Percentiles rank a stretch among this genome's conserved stretches.
phyloP scores from a whole-genome alignment of 2,888 invertebrate species.

The Patella pellucida region DNA sequence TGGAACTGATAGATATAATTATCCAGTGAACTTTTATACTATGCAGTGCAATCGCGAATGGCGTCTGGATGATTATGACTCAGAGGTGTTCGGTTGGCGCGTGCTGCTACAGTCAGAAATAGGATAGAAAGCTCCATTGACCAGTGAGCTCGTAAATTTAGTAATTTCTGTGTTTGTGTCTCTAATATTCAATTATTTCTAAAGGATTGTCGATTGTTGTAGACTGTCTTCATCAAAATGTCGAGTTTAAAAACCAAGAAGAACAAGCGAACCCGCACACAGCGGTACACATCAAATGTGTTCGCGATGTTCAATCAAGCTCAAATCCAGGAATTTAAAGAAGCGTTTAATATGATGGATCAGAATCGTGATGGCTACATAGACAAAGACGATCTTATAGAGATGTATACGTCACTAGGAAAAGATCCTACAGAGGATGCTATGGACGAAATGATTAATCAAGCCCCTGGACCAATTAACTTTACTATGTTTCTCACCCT shows the following conservation, averaged over 20 bases:
- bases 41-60: no score
- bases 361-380: constrained; percentile 69
- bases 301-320: constrained; percentile 71
- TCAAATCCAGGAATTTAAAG: constrained; percentile 71
- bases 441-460: constrained; percentile 66
- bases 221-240: constrained; percentile 44
- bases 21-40: no score
- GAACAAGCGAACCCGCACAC: constrained; percentile 63
- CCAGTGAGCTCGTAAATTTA: no score
- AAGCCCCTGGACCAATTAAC: constrained; percentile 69
- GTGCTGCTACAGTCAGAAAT: background rate
- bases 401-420: constrained; percentile 68
- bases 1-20: background rate
- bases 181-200: no score
- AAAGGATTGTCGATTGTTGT: no score
- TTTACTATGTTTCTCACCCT: constrained; percentile 71
- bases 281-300: constrained; percentile 70
- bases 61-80: background rate
- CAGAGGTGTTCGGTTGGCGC: background rate
- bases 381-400: constrained; percentile 66
- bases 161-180: no score
- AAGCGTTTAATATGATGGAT: constrained; percentile 70
- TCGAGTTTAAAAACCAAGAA: constrained; percentile 61
- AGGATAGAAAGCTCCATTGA: background rate
- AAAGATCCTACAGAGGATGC: constrained; percentile 67